Percentiles rank a stretch among this genome's conserved stretches.
These are phyloP conservation scores for Aulostomus chinensis DNA, from an alignment of 2,797 vertebrate genomes.

Conservation along the genomic window DNA sequence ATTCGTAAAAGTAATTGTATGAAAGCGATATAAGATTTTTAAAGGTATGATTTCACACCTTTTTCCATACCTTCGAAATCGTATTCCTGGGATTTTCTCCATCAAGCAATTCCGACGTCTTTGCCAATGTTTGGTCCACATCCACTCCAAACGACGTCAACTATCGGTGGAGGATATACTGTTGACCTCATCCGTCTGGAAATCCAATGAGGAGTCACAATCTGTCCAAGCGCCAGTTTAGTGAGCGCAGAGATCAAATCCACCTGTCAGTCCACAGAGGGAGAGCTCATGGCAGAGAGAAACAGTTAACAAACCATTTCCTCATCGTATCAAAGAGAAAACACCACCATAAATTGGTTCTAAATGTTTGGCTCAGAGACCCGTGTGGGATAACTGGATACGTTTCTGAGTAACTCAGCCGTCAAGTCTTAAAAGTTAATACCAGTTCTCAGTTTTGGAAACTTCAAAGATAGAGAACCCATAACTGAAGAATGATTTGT, in stretches of 20 bases:
- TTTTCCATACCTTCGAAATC: too few species aligned
- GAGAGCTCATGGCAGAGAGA: not conserved
- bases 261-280: slow-evolving; percentile 29
- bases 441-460: not conserved
- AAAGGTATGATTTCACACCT: too few species aligned
- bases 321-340: too few species aligned
- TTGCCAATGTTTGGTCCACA: too few species aligned
- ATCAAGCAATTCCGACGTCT: too few species aligned
- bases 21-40: too few species aligned
- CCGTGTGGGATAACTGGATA: not conserved
- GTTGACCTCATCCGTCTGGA: slow-evolving; percentile 13
- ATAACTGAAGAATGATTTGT: not conserved
- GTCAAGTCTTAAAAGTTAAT: not conserved
- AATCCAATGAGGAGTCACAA: slow-evolving; percentile 7
- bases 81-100: too few species aligned
- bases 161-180: too few species aligned
- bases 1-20: too few species aligned
- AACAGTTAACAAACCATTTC: too few species aligned
- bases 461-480: not conserved
- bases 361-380: not conserved
- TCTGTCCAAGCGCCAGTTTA: too few species aligned
- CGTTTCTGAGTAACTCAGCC: not conserved
- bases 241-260: slow-evolving; percentile 22
- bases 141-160: too few species aligned
- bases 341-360: not conserved